A percentile compares a stretch with the other conserved stretches of the same genome.
phyloP scores from a whole-genome alignment of 2,888 invertebrate species.

The Plebejus anna region DNA sequence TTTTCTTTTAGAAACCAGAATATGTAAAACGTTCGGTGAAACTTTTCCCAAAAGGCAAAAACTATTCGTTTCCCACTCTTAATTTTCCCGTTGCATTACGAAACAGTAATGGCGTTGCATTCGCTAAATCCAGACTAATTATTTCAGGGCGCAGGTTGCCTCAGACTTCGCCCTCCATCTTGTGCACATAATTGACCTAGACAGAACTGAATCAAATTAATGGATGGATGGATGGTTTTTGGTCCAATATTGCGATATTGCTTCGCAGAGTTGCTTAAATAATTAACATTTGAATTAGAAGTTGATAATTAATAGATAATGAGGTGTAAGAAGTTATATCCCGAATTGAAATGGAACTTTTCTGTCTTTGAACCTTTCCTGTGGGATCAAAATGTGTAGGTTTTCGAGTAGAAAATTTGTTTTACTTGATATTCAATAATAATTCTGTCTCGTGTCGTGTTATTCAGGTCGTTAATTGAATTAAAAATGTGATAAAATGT shows the following conservation, averaged over 20 bases:
- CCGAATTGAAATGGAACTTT: not conserved
- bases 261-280: not conserved
- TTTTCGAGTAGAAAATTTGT: not conserved
- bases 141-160: not conserved
- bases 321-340: not conserved
- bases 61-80: not conserved
- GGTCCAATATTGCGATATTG: not conserved
- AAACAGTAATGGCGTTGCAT: not conserved
- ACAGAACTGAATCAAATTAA: not conserved
- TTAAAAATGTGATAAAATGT: not conserved
- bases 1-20: not conserved
- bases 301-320: not conserved
- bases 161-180: not conserved
- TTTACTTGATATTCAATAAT: too few relatives aligned
- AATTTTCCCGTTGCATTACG: not conserved
- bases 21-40: too few relatives aligned
- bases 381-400: not conserved
- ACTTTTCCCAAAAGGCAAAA: not conserved
- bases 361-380: not conserved
- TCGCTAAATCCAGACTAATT: conserved; percentile 19
- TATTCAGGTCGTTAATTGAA: not conserved
- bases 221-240: conserved; percentile 10
- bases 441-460: not conserved
- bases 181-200: conserved; percentile 23
- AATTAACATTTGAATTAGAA: not conserved